Base-by-base conservation (phyloP, 2,797 vertebrate species). In the Labeo calbasu region DNA sequence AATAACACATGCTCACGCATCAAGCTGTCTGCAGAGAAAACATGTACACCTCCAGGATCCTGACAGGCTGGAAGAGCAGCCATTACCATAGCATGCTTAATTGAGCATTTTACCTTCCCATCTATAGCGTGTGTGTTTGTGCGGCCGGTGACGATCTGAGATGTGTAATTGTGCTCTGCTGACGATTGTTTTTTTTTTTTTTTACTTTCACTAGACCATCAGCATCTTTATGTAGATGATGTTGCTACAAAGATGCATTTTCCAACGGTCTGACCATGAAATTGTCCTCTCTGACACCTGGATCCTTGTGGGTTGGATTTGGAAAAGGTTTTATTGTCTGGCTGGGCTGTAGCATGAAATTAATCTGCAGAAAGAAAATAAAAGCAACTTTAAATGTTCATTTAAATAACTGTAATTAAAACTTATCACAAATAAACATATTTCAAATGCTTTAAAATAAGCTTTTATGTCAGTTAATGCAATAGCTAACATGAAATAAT, bases 41-140 rank as follows among this genome's bases (percentile, higher is more conserved):
- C 92, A 95, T 96, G 96, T 96, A 96, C 92, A 96, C 95, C 94
- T 96, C 92, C 91, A 94, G 95, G 93, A 93, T 93, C 92, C 95
- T 97, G 96, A 97, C 97, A 98, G 97, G 96, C 97, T 96, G 96
- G 97, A 97, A 95, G 76, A 96, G 95, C 93, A 94, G 93, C 95
- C 96, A 97, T 98, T 98, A 98, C 95, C 94, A 94, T 96, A 95
- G 98, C 99, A 98, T 98, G 96, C 98, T 99, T 99, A 99, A 98
- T 97, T 97, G 96, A 96, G 94, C 86, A 88, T 92, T 94, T 95
- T 89, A 92, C 94, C 90, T 92, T 94, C 88, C 91, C 92, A 90
- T 94, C 88, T 89, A 88, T 25, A 46, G 40, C 13, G 77, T 75
- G 73, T 81, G 46, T 83, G 63, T 68, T 92, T 92, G 95, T 96